Percentiles rank a stretch among this genome's conserved stretches.
These are phyloP conservation scores for Dreissena rostriformis DNA, from an alignment of 1,140 invertebrate genomes.

Conservation along the genomic window DNA sequence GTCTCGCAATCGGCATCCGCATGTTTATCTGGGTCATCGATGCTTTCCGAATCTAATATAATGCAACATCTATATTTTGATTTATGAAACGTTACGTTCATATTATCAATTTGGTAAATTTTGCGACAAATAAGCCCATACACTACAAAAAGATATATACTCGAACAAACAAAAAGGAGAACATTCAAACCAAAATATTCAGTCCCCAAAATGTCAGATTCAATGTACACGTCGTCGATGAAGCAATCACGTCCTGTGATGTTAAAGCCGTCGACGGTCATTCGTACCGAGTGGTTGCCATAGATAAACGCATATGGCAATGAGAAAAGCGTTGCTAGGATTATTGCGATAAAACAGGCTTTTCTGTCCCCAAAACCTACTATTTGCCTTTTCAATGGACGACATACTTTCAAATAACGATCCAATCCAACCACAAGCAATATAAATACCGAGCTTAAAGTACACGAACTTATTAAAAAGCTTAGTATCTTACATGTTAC, in stretches of 20 bases:
- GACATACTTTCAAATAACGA: conserved; percentile 66
- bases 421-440: conserved; percentile 65
- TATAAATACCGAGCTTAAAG: conserved; percentile 60
- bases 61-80: not conserved
- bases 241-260: too few species aligned
- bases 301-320: conserved; percentile 47
- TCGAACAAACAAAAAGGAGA: not conserved
- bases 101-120: not conserved
- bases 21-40: not conserved
- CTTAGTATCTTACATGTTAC: conserved; percentile 58
- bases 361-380: conserved; percentile 50
- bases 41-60: not conserved
- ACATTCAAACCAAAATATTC: not conserved
- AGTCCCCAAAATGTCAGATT: not conserved
- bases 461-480: conserved; percentile 58
- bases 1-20: too few species aligned
- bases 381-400: conserved; percentile 62
- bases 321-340: conserved; percentile 13
- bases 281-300: conserved; percentile 11
- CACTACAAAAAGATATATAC: not conserved
- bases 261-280: not conserved
- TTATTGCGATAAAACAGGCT: conserved; percentile 35
- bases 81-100: not conserved
- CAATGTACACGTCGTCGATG: too few species aligned
- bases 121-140: not conserved